These are phyloP conservation scores for Sinodicranocentrus sp. DNA, from an alignment of 2,888 invertebrate species.

Conservation along the genomic window DNA sequence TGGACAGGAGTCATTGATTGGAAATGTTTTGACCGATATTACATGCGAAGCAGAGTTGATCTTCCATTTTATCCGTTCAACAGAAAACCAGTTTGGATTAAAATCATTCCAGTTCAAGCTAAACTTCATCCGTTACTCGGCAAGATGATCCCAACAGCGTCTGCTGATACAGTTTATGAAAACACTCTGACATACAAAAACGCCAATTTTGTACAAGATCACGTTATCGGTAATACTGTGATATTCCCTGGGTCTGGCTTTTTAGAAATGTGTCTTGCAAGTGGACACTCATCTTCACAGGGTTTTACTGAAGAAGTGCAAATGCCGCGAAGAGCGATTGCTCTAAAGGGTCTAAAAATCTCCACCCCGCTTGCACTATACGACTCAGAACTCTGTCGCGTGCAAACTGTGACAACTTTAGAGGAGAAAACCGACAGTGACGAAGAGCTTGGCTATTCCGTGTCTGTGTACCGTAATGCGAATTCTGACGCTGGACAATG, in stretches of 20 bases:
- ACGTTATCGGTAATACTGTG: constrained; percentile 41
- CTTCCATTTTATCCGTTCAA: constrained; percentile 63
- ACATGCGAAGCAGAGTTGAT: not conserved
- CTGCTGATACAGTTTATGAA: constrained; percentile 30
- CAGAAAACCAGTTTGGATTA: constrained; percentile 52
- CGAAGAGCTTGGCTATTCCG: not conserved
- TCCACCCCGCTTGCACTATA: not conserved
- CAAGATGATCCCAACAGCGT: constrained; percentile 7
- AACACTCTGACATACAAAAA: constrained; percentile 9
- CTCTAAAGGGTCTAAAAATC: not conserved
- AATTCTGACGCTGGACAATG: not conserved
- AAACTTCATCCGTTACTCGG: constrained; percentile 55
- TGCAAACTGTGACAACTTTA: constrained; percentile 9
- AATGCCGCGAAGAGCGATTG: not conserved
- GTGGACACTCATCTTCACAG: constrained; percentile 17
- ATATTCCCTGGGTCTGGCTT: constrained; percentile 43
- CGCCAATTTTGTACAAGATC: constrained; percentile 43
- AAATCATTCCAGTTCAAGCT: not conserved
- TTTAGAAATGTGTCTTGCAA: constrained; percentile 48
- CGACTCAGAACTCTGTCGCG: not conserved
- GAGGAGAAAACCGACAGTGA: not conserved
- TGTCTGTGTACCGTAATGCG: not conserved
- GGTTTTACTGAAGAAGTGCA: not conserved
- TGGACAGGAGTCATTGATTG: constrained; percentile 51
- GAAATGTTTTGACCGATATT: constrained; percentile 48